Evolutionary conservation across 2,888 invertebrate genomes (phyloP), one percentile per base, ranked within the genome.

Genomic region (Fragum whitleyi): DNA sequence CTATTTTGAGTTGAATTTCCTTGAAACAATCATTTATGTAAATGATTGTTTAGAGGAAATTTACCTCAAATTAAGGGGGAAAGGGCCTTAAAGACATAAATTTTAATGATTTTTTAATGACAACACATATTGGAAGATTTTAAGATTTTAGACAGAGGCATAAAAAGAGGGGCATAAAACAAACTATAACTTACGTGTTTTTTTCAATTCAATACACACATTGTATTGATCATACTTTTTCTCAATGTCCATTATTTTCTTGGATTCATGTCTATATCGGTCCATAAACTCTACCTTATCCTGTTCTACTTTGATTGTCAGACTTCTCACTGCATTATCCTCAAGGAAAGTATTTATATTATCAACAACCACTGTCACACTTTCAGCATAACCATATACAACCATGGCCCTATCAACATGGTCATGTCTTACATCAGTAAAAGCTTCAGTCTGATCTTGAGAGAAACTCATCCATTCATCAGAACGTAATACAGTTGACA

Each of bases 301-400:
- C 21, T 42, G 26, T 9, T 67, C 76, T 28, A 53, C 53, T 14
- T 62, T 39, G 9, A 82, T 39, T 2, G 9, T 53, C 7, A 62
- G 47, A 19, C 23, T 36, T 16, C 28, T 51, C 21, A 82, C 29
- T 2, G 73, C 26, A 39, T 77, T 68, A 47, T 76, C 67, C 2
- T 79, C 74, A 16, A 82, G 14, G 32, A 79, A 79, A 6, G 53
- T 55, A n/a, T 73, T 53, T 7, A 82, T 62, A 14, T 51, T 23
- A n/a, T 65, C 62, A 21, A 36, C 39, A 9, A 79, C 39, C 16
- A 65, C 29, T 1, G 36, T 16, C 9, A 73, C 78, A n/a, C 69
- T 36, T 28, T 62, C 32, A 6, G 53, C 57, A 73, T 76, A 70
- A 7, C 82, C 82, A 77, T 61, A 67, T 0, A 82, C 59, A 26